Base-by-base conservation (phyloP, 64 coral and sea anemone species). In the Stichodactyla mertensii region DNA sequence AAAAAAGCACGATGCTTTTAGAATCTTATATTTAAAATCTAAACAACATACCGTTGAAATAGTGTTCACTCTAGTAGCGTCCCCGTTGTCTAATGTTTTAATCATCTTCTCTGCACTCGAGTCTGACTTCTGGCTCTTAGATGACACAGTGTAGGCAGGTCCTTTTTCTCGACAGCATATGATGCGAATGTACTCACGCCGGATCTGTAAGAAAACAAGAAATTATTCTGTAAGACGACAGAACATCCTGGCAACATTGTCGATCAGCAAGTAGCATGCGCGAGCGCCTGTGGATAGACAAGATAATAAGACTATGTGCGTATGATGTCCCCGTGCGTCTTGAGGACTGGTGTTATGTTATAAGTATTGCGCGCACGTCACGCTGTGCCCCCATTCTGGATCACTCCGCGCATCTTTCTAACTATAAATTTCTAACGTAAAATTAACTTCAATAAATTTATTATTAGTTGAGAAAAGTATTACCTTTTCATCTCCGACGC, bases 401-500 rank as follows among this genome's bases (percentile, higher is more conserved):
- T 45, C 36, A 45, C 36, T 45, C 36, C 1, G 36, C 36, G 3
- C 36, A 45, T 2, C 36, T 45, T 45, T 45, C 0, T 2, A 45
- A 45, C 36, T 1, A 45, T 45, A 45, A 0, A 45, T 2, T 45
- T 45, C 36, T 45, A 45, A 45, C 36, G 1, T 45, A 45, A 45
- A 45, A 45, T 45, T 45, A 4, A 45, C 36, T 45, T 45, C 36
- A 45, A 45, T 45, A 45, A 45, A 45, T 45, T 45, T 45, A 45
- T 45, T 1, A 45, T 45, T 45, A 45, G 3, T 1, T 52, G 14
- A 61, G 9, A 59, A 59, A 59, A 31, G 22, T 64, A 45, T 61
- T 64, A 85, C 83, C 83, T 85, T 85, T 85, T 85, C 83, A 55
- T 85, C 83, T 52, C 83, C 83, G 0, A 85, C 56, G 56, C 83